phyloP scores from a whole-genome alignment of 1,140 invertebrate genomes.

The Oedothorax gibbosus region DNA sequence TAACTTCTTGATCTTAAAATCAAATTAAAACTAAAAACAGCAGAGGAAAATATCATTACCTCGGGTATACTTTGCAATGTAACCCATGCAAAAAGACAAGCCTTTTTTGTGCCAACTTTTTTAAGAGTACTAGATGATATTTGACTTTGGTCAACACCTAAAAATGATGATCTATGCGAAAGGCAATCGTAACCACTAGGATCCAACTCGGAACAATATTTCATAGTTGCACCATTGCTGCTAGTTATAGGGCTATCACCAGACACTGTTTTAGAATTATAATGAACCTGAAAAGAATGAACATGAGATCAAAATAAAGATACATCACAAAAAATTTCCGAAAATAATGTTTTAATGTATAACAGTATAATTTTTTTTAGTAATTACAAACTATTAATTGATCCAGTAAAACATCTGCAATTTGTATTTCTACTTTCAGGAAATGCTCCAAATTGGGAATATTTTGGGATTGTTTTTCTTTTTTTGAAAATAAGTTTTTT shows the following conservation, averaged over 20 bases:
- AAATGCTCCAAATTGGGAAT: not conserved
- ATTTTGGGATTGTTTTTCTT: not conserved
- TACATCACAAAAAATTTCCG: too few relatives aligned
- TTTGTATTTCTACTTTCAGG: not conserved
- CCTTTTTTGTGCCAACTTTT: constrained; percentile 81
- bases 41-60: constrained; percentile 55
- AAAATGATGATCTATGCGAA: constrained; percentile 24
- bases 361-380: too few relatives aligned
- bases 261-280: constrained; percentile 65
- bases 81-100: constrained; percentile 94
- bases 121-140: constrained; percentile 13
- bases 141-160: constrained; percentile 46
- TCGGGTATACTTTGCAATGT: constrained; percentile 95
- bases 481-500: too few relatives aligned
- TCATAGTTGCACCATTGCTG: constrained; percentile 12
- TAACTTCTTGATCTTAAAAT: too few relatives aligned
- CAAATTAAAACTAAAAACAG: too few relatives aligned
- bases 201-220: constrained; percentile 41
- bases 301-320: too few relatives aligned
- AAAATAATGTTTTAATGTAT: too few relatives aligned
- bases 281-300: constrained; percentile 76
- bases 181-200: not conserved
- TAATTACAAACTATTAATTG: too few relatives aligned
- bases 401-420: not conserved
- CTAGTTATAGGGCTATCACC: constrained; percentile 59